Base-by-base conservation (phyloP, 2,113 vertebrate species). In the Hippocampus zosterae region DNA sequence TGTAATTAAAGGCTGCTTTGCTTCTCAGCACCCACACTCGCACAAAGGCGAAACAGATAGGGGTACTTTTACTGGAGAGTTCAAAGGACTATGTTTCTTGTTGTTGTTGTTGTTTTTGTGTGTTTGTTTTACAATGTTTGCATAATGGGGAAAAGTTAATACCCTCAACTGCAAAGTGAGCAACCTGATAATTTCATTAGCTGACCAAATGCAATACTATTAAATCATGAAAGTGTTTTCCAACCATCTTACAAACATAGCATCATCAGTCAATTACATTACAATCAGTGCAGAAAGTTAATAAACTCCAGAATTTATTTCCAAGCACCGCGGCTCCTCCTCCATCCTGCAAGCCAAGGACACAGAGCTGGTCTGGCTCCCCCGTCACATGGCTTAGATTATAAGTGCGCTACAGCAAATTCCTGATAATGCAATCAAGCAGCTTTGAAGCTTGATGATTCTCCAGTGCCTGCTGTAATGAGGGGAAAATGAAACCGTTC, bases 401-500 rank as follows among this genome's bases (percentile, higher is more conserved):
- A 81, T 9, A 55, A 40, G 72, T 63, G 66, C 60, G 63, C 76
- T 84, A 74, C 62, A 85, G 77, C 77, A 75, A 89, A 88, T 73
- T 82, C 74, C 81, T 79, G 83, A 87, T 88, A 88, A 89, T 81
- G 84, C 79, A 86, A 89, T 87, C 87, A 87, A 77, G 81, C 80
- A 79, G 82, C 81, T 90, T 88, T 87, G 85, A 87, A 84, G 85
- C 85, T 68, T 64, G 5, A 71, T 80, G 80, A 84, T 88, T 87
- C 83, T 89, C 81, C 74, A 82, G 83, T 74, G 82, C 73, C 82
- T 84, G 76, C 66, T 77, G 84, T 89, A 86, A 90, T 82, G 84
- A 88, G 81, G 75, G 77, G 69, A 68, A 87, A 89, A 90, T 84
- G 81, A 89, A 87, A 82, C 81, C 61, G 68, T 74, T 88, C 84